phyloP scores from a whole-genome alignment of 2,113 vertebrate species.

The Aldabrachelys gigantea region DNA sequence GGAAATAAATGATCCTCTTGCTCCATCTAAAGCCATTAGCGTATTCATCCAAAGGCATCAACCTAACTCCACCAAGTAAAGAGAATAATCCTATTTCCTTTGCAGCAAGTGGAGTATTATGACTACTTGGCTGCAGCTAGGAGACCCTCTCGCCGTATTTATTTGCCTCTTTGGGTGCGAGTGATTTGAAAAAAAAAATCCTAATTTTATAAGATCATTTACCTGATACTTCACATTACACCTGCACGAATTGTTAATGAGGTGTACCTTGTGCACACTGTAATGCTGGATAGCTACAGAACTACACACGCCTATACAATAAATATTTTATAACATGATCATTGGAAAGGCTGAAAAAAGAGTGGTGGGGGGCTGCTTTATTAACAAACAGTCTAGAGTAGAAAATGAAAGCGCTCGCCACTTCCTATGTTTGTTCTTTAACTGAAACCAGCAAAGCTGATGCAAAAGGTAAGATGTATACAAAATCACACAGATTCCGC shows the following conservation, averaged over 20 bases:
- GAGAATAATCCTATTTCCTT: neutral
- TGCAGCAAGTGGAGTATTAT: neutral
- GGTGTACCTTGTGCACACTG: rapidly evolving
- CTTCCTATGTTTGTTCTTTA: neutral
- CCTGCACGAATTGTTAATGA: neutral
- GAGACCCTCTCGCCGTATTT: neutral
- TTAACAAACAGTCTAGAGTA: neutral
- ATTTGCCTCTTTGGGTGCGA: neutral
- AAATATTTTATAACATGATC: neutral
- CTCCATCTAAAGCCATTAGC: slow-evolving; percentile 14
- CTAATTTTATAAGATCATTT: neutral
- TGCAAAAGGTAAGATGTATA: neutral
- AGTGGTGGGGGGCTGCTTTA: neutral
- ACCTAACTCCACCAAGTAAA: neutral
- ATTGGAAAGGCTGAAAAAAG: neutral
- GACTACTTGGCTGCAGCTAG: neutral
- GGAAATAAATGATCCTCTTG: slow-evolving; percentile 5
- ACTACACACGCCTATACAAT: neutral
- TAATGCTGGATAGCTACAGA: neutral
- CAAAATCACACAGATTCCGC: neutral
- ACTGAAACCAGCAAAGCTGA: neutral
- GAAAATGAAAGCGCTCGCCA: neutral
- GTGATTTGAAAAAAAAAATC: neutral
- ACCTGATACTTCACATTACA: neutral
- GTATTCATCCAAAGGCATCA: neutral